phyloP scores from a whole-genome alignment of 2,113 vertebrate species.

The Eurypyga helias region DNA sequence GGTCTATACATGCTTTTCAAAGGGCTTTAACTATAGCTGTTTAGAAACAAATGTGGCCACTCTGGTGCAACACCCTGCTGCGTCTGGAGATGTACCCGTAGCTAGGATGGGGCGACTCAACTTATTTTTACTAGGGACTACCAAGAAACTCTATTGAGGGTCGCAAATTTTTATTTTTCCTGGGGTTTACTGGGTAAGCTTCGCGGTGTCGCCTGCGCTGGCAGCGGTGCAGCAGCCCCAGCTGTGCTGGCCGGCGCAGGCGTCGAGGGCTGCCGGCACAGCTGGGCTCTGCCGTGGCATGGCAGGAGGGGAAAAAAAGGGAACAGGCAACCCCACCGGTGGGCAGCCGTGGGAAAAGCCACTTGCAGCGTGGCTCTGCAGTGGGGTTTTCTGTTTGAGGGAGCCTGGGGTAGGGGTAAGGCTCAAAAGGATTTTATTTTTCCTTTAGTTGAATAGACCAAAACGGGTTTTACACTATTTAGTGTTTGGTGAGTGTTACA shows the following conservation, averaged over 20 bases:
- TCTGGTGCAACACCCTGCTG: background rate
- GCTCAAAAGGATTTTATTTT: background rate
- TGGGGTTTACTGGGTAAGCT: background rate
- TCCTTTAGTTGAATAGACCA: background rate
- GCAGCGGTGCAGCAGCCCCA: background rate
- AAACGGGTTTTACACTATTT: background rate
- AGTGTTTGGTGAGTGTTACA: accelerated
- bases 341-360: background rate
- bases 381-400: background rate
- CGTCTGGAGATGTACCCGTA: background rate
- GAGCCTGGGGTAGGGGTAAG: background rate
- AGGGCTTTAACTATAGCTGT: background rate
- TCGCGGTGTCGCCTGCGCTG: background rate
- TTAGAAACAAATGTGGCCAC: background rate
- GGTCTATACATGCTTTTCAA: background rate
- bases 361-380: accelerated
- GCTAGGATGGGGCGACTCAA: background rate
- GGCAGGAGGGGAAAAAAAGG: accelerated
- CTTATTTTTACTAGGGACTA: background rate
- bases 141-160: background rate
- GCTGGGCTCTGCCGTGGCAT: background rate
- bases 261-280: background rate
- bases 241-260: background rate
- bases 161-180: background rate
- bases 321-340: accelerated